Conservation (phyloP, 2,113 vertebrate species). For the Camelus bactrianus region DNA sequence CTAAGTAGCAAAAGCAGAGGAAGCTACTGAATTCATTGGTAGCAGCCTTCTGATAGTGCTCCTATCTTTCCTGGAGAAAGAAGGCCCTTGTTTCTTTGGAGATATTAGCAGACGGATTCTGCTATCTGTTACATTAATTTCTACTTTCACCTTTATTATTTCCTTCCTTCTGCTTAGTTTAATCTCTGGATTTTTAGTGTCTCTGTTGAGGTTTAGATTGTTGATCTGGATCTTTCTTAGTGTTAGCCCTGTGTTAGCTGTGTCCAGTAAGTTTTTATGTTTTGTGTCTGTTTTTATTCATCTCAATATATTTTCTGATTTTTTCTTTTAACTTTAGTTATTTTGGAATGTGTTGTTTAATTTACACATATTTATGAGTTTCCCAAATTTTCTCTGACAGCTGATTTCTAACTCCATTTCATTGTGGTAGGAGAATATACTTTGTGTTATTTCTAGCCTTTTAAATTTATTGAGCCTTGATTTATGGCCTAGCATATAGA, state of each 20-base stretch:
- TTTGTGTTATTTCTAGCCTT: neutral
- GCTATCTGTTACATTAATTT: neutral
- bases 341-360: neutral
- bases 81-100: neutral
- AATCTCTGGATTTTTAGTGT: neutral
- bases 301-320: neutral
- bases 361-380: neutral
- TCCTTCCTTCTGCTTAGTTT: neutral
- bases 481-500: neutral
- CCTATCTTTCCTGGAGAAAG: neutral
- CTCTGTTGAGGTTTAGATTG: neutral
- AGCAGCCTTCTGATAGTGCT: neutral
- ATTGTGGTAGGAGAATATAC: neutral
- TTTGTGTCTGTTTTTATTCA: neutral
- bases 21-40: neutral
- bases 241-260: neutral
- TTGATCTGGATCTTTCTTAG: neutral
- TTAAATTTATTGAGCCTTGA: neutral
- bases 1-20: neutral
- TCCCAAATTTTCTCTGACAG: neutral
- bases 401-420: neutral
- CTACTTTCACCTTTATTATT: neutral
- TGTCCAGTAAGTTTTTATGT: neutral
- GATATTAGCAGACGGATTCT: neutral
- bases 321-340: neutral